Conservation (phyloP, 2,888 invertebrate species). For the Andricus curvator region DNA sequence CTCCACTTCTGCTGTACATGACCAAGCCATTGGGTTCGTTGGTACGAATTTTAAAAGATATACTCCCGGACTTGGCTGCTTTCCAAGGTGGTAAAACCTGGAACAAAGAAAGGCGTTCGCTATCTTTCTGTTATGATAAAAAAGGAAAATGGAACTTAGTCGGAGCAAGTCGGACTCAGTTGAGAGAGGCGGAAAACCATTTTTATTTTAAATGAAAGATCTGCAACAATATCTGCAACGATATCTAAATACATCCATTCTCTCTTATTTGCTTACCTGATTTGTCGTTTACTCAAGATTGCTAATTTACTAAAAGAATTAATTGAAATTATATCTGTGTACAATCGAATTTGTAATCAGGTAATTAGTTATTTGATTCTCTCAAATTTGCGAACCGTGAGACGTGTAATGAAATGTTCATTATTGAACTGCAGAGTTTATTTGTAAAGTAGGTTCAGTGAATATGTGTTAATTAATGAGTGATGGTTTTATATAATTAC, state of each 20-base stretch:
- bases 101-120: constrained; percentile 67
- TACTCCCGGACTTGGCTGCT: constrained; percentile 91
- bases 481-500: no score
- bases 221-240: not conserved
- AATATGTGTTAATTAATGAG: no score
- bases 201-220: not conserved
- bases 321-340: no score
- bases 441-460: no score
- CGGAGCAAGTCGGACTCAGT: not conserved
- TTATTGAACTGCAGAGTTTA: no score
- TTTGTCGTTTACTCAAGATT: not conserved
- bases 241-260: not conserved
- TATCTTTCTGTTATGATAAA: constrained; percentile 31
- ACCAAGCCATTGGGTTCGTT: constrained; percentile 97
- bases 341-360: no score
- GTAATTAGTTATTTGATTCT: no score
- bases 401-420: no score
- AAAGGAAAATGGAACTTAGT: constrained; percentile 8
- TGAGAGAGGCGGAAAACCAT: not conserved
- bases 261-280: no score
- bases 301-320: no score
- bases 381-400: no score
- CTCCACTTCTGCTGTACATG: constrained; percentile 91
- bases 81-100: constrained; percentile 95
- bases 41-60: constrained; percentile 96